A percentile compares a stretch with the other conserved stretches of the same genome.
Conservation (phyloP, 2,113 vertebrate species). For the Brienomyrus brachyistius region DNA sequence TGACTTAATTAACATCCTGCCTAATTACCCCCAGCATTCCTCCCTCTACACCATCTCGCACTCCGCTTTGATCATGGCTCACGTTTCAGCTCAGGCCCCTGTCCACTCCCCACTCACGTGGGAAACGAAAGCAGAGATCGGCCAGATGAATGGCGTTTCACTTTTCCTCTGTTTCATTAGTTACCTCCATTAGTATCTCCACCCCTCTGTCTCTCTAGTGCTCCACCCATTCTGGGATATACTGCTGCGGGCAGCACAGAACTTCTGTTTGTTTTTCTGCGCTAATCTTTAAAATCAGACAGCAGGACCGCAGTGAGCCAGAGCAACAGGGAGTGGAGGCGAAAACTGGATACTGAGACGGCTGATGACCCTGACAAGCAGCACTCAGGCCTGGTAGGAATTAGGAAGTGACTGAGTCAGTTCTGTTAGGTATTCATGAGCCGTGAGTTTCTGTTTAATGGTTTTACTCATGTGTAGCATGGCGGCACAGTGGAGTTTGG, state of each 20-base stretch:
- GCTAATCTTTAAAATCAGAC: not conserved
- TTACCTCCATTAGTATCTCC: not conserved
- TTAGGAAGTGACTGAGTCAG: not conserved
- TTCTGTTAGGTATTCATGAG: not conserved
- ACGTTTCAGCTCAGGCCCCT: not conserved
- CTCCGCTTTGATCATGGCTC: slow-evolving; percentile 5
- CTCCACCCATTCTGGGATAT: not conserved
- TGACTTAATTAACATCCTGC: slow-evolving; percentile 20
- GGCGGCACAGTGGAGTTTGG: no score
- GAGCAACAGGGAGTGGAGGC: slow-evolving; percentile 10
- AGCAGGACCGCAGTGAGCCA: not conserved
- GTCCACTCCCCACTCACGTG: not conserved
- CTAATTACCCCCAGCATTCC: slow-evolving; percentile 10
- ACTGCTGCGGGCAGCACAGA: not conserved
- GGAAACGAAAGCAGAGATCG: not conserved
- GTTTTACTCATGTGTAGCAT: no score
- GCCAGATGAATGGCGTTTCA: slow-evolving; percentile 4
- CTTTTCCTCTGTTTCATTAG: not conserved
- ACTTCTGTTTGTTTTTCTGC: not conserved
- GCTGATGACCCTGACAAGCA: not conserved
- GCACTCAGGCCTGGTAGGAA: not conserved
- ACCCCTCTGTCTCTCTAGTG: not conserved
- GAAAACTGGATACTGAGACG: not conserved
- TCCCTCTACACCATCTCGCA: not conserved
- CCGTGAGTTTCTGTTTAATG: not conserved